These are phyloP conservation scores for Spodoptera litura DNA, from an alignment of 1,140 invertebrate species.

Conservation along the genomic window DNA sequence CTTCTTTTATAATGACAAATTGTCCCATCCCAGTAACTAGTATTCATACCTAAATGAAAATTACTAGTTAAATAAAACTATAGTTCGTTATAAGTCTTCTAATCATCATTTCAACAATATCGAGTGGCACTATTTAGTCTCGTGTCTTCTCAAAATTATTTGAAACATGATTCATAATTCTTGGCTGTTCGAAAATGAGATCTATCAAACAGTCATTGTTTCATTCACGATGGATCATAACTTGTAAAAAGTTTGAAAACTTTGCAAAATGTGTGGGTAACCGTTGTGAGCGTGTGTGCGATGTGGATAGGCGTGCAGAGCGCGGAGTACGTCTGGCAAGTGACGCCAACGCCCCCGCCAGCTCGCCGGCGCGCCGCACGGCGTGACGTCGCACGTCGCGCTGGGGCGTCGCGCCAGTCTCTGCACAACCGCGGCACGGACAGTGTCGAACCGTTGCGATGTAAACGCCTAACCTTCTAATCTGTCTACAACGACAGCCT, in stretches of 20 bases:
- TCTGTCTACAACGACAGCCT: conserved; percentile 82
- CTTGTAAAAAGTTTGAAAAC: conserved; percentile 56
- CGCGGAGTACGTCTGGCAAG: conserved; percentile 53
- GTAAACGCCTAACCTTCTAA: conserved; percentile 77
- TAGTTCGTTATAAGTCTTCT: neutral
- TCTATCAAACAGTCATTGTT: conserved; percentile 39
- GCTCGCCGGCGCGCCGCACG: conserved; percentile 55
- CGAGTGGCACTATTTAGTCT: conserved; percentile 48
- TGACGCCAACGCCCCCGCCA: conserved; percentile 71
- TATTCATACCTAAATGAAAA: neutral
- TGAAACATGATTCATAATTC: conserved; percentile 39
- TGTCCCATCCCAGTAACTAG: neutral
- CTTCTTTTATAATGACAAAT: too few relatives aligned
- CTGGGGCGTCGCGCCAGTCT: conserved; percentile 61
- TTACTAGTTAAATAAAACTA: neutral
- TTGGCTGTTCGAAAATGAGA: conserved; percentile 25
- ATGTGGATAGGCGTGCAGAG: conserved; percentile 16
- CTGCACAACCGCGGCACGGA: conserved; percentile 77
- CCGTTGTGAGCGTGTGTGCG: conserved; percentile 31
- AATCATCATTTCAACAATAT: conserved; percentile 6
- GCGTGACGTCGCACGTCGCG: conserved; percentile 62
- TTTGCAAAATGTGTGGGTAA: conserved; percentile 22
- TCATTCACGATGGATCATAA: conserved; percentile 34
- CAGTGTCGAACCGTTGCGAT: conserved; percentile 82
- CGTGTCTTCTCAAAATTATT: conserved; percentile 29